Percentiles rank a stretch among this genome's conserved stretches.
These are phyloP conservation scores for Aphidius gifuensis DNA, from an alignment of 1,140 invertebrate species.

Conservation along the genomic window DNA sequence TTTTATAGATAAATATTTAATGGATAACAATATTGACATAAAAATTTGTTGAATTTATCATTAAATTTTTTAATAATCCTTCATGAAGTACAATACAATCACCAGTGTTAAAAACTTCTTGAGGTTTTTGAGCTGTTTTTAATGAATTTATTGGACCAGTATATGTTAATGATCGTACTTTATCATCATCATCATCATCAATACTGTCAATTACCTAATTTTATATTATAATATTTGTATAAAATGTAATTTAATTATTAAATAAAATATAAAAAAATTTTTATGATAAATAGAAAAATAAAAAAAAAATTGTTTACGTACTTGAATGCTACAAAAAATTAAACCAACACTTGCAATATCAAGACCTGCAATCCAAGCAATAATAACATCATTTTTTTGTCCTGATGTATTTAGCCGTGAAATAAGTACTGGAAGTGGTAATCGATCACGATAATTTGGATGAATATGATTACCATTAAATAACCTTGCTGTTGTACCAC, in stretches of 20 bases:
- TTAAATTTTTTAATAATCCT: conserved; percentile 44
- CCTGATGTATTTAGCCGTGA: conserved; percentile 38
- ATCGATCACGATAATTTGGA: conserved; percentile 44
- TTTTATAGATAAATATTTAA: conserved; percentile 26
- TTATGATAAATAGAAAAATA: no score
- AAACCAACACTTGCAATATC: conserved; percentile 38
- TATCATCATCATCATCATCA: conserved; percentile 40
- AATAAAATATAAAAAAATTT: neutral
- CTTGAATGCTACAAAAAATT: conserved; percentile 47
- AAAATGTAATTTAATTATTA: neutral
- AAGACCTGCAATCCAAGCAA: conserved; percentile 48
- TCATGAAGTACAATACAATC: conserved; percentile 49
- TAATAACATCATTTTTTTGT: conserved; percentile 39
- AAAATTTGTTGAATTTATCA: conserved; percentile 40
- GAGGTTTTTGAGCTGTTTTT: conserved; percentile 41
- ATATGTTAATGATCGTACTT: conserved; percentile 45
- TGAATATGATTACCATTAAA: conserved; percentile 48
- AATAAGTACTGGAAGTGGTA: conserved; percentile 45
- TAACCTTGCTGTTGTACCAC: conserved; percentile 38
- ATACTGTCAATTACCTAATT: conserved; percentile 31
- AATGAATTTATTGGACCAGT: conserved; percentile 48
- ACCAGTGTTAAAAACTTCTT: conserved; percentile 43
- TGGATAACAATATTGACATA: conserved; percentile 48
- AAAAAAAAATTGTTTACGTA: conserved; percentile 21
- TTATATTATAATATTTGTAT: neutral